Conservation (phyloP, 2,888 invertebrate genomes). For the Octodonta nipae region DNA sequence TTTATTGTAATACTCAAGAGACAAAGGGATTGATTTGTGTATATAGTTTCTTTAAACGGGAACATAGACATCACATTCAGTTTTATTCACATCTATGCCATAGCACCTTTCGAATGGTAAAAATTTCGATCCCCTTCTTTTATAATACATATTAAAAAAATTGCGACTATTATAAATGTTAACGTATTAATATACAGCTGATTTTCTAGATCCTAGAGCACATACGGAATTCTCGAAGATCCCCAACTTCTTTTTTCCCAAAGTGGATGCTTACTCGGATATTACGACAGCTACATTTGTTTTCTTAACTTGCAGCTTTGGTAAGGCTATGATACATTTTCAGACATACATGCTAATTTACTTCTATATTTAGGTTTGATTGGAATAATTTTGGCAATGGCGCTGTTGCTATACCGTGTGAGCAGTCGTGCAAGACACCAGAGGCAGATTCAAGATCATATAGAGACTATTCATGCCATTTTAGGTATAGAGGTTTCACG, state of each 20-base stretch:
- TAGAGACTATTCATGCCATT: constrained; percentile 55
- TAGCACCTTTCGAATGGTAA: too few relatives aligned
- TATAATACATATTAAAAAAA: too few relatives aligned
- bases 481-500: too few relatives aligned
- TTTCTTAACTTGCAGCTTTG: constrained; percentile 50
- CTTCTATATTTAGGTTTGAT: constrained; percentile 43
- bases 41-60: too few relatives aligned
- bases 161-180: too few relatives aligned
- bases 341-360: constrained; percentile 8
- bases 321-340: constrained; percentile 19
- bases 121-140: too few relatives aligned
- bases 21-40: too few relatives aligned
- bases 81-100: too few relatives aligned
- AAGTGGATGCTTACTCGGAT: constrained; percentile 51
- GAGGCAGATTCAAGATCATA: constrained; percentile 49
- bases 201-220: constrained; percentile 42
- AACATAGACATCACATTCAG: too few relatives aligned
- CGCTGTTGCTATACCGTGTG: constrained; percentile 49
- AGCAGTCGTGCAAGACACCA: constrained; percentile 48
- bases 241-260: constrained; percentile 60
- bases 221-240: constrained; percentile 51
- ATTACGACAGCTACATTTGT: constrained; percentile 51
- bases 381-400: constrained; percentile 47
- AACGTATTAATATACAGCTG: too few relatives aligned
- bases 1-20: too few relatives aligned